Conservation (phyloP, 2,888 invertebrate species). For the Hyalella azteca region DNA sequence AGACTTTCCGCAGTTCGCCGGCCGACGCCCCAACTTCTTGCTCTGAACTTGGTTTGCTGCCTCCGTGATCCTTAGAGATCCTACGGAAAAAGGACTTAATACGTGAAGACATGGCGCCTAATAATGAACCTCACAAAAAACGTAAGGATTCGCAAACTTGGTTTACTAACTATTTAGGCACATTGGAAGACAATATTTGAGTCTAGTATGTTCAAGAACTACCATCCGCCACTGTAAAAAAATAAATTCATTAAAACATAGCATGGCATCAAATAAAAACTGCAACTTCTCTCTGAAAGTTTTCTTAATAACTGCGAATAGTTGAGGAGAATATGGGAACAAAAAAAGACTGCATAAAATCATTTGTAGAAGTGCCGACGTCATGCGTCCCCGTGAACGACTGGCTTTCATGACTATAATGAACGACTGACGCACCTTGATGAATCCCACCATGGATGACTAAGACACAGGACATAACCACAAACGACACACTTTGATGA, state of each 20-base stretch:
- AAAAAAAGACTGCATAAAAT: neutral
- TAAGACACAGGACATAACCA: neutral
- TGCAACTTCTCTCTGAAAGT: too few species aligned
- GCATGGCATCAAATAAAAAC: too few species aligned
- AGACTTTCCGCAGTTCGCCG: conserved; percentile 1
- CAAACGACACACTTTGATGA: neutral
- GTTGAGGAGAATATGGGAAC: neutral
- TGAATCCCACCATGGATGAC: too few species aligned
- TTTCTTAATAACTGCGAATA: neutral
- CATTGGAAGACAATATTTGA: neutral
- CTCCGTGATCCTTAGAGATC: conserved; percentile 57
- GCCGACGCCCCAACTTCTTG: conserved; percentile 9
- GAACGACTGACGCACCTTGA: too few species aligned
- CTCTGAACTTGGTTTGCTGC: conserved; percentile 38
- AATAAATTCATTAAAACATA: neutral
- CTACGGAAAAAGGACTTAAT: conserved; percentile 58
- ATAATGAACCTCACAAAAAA: neutral
- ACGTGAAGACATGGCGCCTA: conserved; percentile 52
- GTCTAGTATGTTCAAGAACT: neutral
- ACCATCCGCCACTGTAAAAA: neutral
- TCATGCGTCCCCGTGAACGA: neutral
- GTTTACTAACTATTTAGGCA: neutral
- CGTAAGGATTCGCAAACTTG: neutral
- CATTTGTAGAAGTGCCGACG: neutral
- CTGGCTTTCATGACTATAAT: neutral